Conservation (phyloP, 64 coral and sea anemone species). For the Montipora foliosa region DNA sequence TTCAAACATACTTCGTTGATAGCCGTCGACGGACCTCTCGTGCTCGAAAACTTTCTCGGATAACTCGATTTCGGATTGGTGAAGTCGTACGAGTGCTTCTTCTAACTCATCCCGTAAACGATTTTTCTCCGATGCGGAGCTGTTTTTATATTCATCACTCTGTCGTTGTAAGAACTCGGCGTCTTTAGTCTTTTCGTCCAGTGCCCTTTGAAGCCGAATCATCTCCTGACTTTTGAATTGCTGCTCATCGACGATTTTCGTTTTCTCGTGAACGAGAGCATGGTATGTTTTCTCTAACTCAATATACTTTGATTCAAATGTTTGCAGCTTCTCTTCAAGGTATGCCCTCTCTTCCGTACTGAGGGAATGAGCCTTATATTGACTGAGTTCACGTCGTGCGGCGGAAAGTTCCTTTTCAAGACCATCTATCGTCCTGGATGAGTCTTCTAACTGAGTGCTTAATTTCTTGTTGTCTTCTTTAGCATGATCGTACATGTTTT, state of each 20-base stretch:
- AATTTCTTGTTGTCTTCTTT: slow-evolving; percentile 71
- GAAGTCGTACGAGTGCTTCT: slow-evolving; percentile 63
- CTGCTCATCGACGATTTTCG: slow-evolving; percentile 10
- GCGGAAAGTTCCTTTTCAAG: slow-evolving; percentile 49
- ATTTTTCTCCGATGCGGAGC: slow-evolving; percentile 46
- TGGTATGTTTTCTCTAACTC: slow-evolving; percentile 21
- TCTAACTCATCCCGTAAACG: slow-evolving; percentile 71
- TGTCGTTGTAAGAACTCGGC: slow-evolving; percentile 46
- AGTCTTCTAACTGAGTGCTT: slow-evolving; percentile 21
- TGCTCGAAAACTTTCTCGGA: slow-evolving; percentile 31
- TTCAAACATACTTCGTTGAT: slow-evolving; percentile 33
- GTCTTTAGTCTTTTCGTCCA: slow-evolving; percentile 54
- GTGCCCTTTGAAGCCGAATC: background rate
- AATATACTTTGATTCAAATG: slow-evolving; percentile 10
- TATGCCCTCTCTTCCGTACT: slow-evolving; percentile 3
- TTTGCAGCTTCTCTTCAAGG: background rate
- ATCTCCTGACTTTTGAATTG: slow-evolving; percentile 14
- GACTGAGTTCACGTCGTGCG: slow-evolving; percentile 33
- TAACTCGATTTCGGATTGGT: slow-evolving; percentile 58
- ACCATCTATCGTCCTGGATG: slow-evolving; percentile 32
- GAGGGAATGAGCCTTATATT: slow-evolving; percentile 13
- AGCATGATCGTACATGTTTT: slow-evolving; percentile 47
- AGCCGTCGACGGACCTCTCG: background rate
- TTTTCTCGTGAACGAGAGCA: slow-evolving; percentile 19
- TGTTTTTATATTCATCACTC: slow-evolving; percentile 55